Evolutionary conservation across 2,113 vertebrate species (phyloP).

Genomic region (Oreochromis niloticus): DNA sequence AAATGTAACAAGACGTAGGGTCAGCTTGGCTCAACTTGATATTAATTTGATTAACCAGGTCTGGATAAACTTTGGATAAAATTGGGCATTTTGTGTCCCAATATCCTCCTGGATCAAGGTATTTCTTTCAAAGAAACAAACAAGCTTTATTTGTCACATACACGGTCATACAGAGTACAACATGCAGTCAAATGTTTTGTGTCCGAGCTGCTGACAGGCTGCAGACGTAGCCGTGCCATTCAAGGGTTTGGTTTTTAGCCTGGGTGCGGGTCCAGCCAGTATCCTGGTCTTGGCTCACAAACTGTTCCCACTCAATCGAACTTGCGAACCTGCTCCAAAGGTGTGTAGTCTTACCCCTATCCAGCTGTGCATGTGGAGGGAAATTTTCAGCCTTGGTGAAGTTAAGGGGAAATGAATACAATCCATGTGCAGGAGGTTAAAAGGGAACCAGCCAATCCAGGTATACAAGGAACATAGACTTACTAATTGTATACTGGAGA

Average conservation of each 20-base stretch:
- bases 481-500: not conserved
- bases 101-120: not conserved
- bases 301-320: not conserved
- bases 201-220: not conserved
- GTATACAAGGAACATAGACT: not conserved
- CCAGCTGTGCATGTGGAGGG: not conserved
- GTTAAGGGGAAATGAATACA: not conserved
- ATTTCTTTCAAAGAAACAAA: not conserved
- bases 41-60: not conserved
- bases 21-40: not conserved
- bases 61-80: not conserved
- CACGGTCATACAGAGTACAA: not conserved
- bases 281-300: not conserved
- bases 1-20: not conserved
- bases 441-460: not conserved
- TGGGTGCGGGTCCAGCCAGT: not conserved
- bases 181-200: not conserved
- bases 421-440: not conserved
- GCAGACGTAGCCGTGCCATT: not conserved
- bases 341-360: not conserved
- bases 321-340: not conserved
- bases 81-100: not conserved
- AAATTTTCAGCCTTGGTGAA: not conserved
- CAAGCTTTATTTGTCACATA: not conserved
- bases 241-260: not conserved